phyloP scores from a whole-genome alignment of 2,888 invertebrate species.

The Lycophotia porphyrea region DNA sequence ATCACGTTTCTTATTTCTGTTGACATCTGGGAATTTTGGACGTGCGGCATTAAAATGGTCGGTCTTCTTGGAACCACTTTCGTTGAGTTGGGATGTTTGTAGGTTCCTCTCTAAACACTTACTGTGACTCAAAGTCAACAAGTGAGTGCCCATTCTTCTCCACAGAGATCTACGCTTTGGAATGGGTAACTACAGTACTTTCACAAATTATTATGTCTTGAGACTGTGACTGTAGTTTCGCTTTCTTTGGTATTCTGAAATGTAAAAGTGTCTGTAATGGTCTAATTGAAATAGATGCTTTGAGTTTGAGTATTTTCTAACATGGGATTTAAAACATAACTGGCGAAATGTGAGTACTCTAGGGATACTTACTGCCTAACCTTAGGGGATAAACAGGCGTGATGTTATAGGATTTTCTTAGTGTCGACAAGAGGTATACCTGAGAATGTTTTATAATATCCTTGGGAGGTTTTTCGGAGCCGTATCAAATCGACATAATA shows the following conservation, averaged over 20 bases:
- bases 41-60: background rate
- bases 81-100: background rate
- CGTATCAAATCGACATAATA: background rate
- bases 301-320: background rate
- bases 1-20: constrained; percentile 20
- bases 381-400: background rate
- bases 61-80: background rate
- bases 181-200: too few relatives aligned
- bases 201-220: too few relatives aligned
- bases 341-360: background rate
- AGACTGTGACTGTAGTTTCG: too few relatives aligned
- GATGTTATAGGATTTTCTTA: background rate
- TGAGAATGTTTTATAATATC: background rate
- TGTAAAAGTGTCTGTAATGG: too few relatives aligned
- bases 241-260: too few relatives aligned
- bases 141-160: too few relatives aligned
- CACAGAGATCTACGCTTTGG: too few relatives aligned
- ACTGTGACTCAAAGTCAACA: background rate
- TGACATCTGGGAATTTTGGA: background rate
- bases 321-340: background rate
- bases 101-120: background rate
- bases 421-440: background rate
- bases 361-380: background rate
- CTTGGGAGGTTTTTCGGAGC: background rate
- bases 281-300: too few relatives aligned